phyloP scores from a whole-genome alignment of 2,113 vertebrate genomes.

The Dromaius novaehollandiae region DNA sequence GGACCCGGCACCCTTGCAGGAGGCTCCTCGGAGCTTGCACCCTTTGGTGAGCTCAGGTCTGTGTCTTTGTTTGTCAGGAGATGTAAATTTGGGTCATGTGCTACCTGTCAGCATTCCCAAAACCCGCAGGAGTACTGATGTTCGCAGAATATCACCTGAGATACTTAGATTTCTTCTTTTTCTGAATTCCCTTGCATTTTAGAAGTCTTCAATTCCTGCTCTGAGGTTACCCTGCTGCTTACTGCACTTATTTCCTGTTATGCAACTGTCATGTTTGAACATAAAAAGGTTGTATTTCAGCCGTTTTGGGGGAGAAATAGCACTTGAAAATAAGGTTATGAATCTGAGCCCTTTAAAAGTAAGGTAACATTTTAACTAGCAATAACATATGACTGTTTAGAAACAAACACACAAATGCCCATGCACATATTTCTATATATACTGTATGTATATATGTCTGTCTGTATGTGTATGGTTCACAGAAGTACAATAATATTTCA shows the following conservation, averaged over 20 bases:
- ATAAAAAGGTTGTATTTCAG: neutral
- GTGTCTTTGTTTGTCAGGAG: neutral
- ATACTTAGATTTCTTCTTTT: fast-evolving
- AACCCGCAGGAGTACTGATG: fast-evolving
- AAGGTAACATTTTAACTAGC: too few species aligned
- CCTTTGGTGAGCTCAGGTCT: neutral
- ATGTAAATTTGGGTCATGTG: fast-evolving
- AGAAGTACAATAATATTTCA: neutral
- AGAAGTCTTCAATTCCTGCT: neutral
- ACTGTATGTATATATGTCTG: too few species aligned
- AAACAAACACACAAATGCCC: fast-evolving
- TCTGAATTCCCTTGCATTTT: fast-evolving
- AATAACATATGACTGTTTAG: too few species aligned
- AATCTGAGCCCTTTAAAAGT: neutral
- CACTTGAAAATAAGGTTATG: neutral
- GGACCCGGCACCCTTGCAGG: neutral
- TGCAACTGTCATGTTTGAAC: fast-evolving
- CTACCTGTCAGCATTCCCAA: neutral
- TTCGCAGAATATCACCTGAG: fast-evolving
- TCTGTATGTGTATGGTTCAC: neutral
- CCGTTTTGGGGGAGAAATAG: neutral
- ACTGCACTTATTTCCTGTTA: fast-evolving
- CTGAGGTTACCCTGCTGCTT: neutral
- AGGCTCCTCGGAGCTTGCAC: fast-evolving
- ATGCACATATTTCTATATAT: fast-evolving